Evolutionary conservation across 2,797 vertebrate species (phyloP).

Genomic region (Gallinago stenura): DNA sequence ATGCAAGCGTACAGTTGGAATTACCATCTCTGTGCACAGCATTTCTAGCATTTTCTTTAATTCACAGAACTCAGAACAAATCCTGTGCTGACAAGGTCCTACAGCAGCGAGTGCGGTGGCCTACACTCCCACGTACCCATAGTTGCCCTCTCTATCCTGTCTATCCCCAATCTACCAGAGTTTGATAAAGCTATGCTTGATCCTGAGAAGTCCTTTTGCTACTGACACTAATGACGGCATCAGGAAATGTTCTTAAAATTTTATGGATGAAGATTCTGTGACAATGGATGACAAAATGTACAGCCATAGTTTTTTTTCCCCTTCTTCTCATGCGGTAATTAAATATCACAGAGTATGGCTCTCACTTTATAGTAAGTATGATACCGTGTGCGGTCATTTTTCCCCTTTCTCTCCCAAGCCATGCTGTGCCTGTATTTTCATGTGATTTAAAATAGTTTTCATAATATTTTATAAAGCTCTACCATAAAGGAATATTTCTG

Average conservation of each 20-base stretch:
- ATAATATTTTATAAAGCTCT: neutral
- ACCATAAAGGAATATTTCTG: neutral
- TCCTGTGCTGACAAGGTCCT: neutral
- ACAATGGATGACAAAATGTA: constrained; percentile 18
- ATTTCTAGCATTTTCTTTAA: constrained; percentile 3
- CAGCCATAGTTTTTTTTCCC: neutral
- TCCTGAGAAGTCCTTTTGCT: constrained; percentile 19
- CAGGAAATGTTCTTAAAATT: constrained; percentile 36
- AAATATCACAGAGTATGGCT: neutral
- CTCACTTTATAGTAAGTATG: neutral
- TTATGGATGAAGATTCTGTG: constrained; percentile 28
- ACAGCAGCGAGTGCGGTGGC: neutral
- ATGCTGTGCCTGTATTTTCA: neutral
- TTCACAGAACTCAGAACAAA: neutral
- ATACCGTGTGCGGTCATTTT: neutral
- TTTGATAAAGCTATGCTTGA: neutral
- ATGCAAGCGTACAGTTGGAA: constrained; percentile 63
- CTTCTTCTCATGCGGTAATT: neutral
- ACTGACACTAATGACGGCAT: constrained; percentile 6
- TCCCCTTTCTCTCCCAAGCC: neutral
- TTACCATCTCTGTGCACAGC: constrained; percentile 36
- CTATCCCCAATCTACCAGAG: neutral
- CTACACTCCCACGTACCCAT: neutral
- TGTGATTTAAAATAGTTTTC: neutral
- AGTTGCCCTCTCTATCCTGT: neutral